Evolutionary conservation across 2,113 vertebrate genomes (phyloP).

Genomic region (Hystrix cristata): DNA sequence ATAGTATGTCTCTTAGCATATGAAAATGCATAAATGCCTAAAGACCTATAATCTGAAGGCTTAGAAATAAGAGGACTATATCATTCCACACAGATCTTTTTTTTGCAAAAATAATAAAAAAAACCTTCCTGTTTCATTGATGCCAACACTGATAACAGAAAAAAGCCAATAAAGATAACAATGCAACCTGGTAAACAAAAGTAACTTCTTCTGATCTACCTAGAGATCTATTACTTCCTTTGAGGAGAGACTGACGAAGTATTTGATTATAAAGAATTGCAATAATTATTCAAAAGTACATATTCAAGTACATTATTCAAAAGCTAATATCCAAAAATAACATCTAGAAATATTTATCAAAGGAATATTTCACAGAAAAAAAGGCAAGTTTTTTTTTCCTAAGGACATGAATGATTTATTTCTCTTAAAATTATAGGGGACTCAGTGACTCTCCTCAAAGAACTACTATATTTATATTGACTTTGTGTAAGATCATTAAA

Average conservation of each 20-base stretch:
- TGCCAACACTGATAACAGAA: neutral
- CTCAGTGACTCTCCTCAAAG: neutral
- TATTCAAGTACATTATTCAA: no score
- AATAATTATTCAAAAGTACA: neutral
- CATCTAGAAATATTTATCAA: neutral
- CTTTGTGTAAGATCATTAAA: neutral
- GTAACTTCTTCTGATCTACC: neutral
- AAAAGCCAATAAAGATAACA: slow-evolving; percentile 1
- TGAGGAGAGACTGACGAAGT: neutral
- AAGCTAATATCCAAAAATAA: neutral
- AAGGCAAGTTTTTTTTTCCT: neutral
- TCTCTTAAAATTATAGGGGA: neutral
- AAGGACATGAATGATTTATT: neutral
- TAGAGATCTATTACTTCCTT: neutral
- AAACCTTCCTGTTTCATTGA: neutral
- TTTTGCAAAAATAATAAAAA: neutral
- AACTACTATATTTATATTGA: neutral
- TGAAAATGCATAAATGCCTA: neutral
- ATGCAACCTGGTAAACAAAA: neutral
- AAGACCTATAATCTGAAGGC: neutral
- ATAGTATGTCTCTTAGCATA: neutral
- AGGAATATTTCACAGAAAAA: slow-evolving; percentile 20
- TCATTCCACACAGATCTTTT: neutral
- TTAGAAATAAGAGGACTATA: neutral
- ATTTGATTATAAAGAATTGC: neutral